Evolutionary conservation across 2,888 invertebrate species (phyloP), one percentile per base, ranked within the genome.

Genomic region (Phyllotreta cruciferae): DNA sequence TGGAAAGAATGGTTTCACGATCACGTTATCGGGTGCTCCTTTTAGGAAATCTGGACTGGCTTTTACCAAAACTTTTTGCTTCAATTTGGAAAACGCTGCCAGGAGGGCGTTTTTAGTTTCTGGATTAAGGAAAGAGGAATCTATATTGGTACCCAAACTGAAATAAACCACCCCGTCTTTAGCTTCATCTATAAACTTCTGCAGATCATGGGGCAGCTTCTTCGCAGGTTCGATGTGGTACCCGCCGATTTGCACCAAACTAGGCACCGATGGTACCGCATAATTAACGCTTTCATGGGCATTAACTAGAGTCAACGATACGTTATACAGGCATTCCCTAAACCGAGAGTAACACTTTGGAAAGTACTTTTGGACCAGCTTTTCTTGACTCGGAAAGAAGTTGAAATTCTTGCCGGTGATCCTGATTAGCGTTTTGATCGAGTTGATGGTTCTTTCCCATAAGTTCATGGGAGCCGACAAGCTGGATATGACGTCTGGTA

Each of bases 51-150:
- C 82, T 0, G 84, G 83, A 68, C 89, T 88, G 86, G 87, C 89
- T 79, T 90, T 90, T 88, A 88, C 88, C 13, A 90, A 72, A 0
- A 90, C 84, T 2, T 83, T 85, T 66, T 88, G 86, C 65, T 88
- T 87, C 0, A 89, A 71, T 66, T 81, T 82, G 1, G 83, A 79
- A 55, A 90, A 85, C 1, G 84, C 84, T 60, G 84, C 84, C 3
- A 85, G 76, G 36, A 90, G 82, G 0, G 81, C 83, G 11, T 82
- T 75, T 11, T 82, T 78, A 67, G 83, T 85, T 0, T 84, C 82
- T 0, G 74, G 68, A 0, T 85, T 82, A 53, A 90, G 74, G 67
- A 86, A 82, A 6, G 82, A 78, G 63, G 85, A 85, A 60, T 83
- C 81, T 0, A 87, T 79, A 66, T 85, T 84, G 0, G 87, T 85